A percentile compares a stretch with the other conserved stretches of the same genome.
Conservation (phyloP, 2,113 vertebrate genomes). For the Pelecanoides urinatrix region DNA sequence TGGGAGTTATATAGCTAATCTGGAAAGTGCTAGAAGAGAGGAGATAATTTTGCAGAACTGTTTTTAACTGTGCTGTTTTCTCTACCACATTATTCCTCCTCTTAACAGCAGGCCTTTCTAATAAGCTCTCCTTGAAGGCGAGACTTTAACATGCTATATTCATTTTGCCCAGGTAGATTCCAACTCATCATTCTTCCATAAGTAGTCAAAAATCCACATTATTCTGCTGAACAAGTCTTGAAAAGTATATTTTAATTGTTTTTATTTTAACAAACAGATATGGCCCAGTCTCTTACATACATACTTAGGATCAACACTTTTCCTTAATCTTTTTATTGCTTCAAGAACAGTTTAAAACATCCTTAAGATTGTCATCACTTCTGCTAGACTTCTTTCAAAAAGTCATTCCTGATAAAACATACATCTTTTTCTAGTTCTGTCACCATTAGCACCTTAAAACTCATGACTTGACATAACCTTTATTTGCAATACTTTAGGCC, state of each 20-base stretch:
- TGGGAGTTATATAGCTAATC: background rate
- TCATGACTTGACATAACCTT: background rate
- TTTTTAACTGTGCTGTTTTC: background rate
- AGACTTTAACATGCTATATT: background rate
- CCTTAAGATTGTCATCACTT: background rate
- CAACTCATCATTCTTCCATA: background rate
- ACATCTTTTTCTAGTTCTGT: background rate
- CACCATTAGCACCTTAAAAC: background rate
- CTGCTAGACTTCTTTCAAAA: background rate
- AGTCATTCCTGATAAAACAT: background rate
- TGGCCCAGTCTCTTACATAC: background rate
- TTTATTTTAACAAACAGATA: background rate
- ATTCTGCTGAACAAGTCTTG: background rate
- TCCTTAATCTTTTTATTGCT: background rate
- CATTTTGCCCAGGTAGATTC: background rate
- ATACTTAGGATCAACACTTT: background rate
- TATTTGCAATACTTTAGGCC: background rate
- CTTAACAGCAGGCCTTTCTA: background rate
- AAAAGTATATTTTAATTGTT: background rate
- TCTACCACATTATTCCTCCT: background rate
- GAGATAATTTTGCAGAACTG: background rate
- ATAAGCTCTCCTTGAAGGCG: background rate
- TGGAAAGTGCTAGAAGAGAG: background rate
- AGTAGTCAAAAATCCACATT: background rate
- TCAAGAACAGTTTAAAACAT: background rate